phyloP scores from a whole-genome alignment of 2,888 invertebrate species.

The Hedychridium roseum region DNA sequence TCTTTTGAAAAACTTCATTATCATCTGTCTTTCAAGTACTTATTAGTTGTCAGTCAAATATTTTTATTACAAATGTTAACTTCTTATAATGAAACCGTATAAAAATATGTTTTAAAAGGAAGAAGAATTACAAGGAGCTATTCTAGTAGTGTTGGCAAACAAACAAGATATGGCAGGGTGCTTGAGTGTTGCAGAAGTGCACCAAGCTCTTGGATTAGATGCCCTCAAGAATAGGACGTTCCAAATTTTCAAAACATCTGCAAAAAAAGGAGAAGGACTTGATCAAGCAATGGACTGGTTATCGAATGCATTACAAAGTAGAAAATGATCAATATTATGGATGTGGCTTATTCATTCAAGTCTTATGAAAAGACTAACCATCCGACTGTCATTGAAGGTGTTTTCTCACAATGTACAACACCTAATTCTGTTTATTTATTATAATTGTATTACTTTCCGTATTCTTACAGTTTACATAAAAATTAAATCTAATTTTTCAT shows the following conservation, averaged over 20 bases:
- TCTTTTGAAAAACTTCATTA: too few relatives aligned
- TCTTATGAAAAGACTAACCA: conserved; percentile 52
- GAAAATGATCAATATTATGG: conserved; percentile 71
- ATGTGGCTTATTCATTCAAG: conserved; percentile 34
- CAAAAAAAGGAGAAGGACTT: conserved; percentile 96
- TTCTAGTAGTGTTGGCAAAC: conserved; percentile 96
- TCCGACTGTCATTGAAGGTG: conserved; percentile 45
- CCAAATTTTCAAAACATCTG: conserved; percentile 99
- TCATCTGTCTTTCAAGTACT: too few relatives aligned
- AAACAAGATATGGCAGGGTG: conserved; percentile 99
- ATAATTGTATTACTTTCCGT: conserved; percentile 34
- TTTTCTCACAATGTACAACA: conserved; percentile 11
- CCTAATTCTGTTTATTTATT: conserved; percentile 40
- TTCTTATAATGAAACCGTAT: too few relatives aligned
- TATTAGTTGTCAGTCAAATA: too few relatives aligned
- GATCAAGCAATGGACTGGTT: conserved; percentile 99
- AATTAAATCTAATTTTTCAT: conserved; percentile 15
- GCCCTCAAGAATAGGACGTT: conserved; percentile 96
- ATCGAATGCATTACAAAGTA: conserved; percentile 86
- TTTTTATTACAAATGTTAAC: too few relatives aligned
- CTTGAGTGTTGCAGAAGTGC: conserved; percentile 95
- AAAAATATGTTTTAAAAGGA: too few relatives aligned
- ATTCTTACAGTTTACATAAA: conserved; percentile 18
- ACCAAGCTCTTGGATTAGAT: conserved; percentile 94
- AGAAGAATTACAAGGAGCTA: conserved; percentile 95